Evolutionary conservation across 2,113 vertebrate species (phyloP).

Genomic region (Cyrtonyx montezumae): DNA sequence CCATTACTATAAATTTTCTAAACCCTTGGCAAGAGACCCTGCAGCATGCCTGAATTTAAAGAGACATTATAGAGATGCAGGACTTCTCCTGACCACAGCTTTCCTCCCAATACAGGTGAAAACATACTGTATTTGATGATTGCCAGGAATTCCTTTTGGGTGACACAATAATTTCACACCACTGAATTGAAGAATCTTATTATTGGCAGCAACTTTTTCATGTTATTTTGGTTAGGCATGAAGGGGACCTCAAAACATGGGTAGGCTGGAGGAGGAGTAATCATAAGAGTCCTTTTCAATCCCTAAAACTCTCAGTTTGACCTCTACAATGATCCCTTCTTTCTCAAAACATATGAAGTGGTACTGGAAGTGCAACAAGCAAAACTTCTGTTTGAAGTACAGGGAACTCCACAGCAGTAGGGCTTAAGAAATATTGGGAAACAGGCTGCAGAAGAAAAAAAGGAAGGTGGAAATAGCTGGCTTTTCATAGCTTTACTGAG

Average conservation of each 20-base stretch:
- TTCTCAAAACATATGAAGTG: background rate
- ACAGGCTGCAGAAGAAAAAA: background rate
- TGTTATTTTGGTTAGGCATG: background rate
- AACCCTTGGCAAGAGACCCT: background rate
- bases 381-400: background rate
- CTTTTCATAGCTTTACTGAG: background rate
- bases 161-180: constrained; percentile 30
- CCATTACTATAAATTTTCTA: constrained; percentile 12
- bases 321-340: background rate
- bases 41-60: constrained; percentile 12
- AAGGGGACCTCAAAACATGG: background rate
- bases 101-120: constrained; percentile 48
- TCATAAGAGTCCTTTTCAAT: background rate
- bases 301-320: background rate
- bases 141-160: background rate
- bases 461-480: background rate
- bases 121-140: constrained; percentile 16
- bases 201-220: background rate
- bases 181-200: background rate
- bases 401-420: background rate
- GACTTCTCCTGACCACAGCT: constrained; percentile 22
- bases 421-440: background rate
- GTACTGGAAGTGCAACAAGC: background rate
- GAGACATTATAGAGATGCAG: constrained; percentile 25
- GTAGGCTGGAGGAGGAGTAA: background rate